These are phyloP conservation scores for Phasia obesa DNA, from an alignment of 2,888 invertebrate species.

Conservation along the genomic window DNA sequence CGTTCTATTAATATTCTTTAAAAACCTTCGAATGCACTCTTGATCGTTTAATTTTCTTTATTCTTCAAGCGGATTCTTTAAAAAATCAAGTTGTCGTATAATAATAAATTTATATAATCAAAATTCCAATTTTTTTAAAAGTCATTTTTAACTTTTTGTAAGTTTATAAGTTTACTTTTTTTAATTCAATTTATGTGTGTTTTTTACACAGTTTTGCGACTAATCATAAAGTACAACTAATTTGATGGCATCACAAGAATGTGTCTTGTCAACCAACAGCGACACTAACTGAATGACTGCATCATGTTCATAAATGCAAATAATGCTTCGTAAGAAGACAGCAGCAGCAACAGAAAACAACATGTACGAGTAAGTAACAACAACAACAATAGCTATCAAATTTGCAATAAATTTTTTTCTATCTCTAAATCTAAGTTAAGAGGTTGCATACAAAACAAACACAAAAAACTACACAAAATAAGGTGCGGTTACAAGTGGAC, in stretches of 20 bases:
- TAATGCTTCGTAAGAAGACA: conserved; percentile 55
- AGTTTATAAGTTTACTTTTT: not conserved
- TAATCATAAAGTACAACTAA: conserved; percentile 65
- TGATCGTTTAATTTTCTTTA: too few relatives aligned
- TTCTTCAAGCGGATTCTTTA: not conserved
- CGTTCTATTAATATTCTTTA: too few relatives aligned
- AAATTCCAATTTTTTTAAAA: conserved; percentile 54
- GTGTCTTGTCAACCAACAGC: conserved; percentile 58
- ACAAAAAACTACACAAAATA: conserved; percentile 37
- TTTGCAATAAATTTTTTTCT: conserved; percentile 65
- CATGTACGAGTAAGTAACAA: conserved; percentile 31
- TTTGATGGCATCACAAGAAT: conserved; percentile 68
- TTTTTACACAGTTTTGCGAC: conserved; percentile 43
- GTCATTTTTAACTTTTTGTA: conserved; percentile 32
- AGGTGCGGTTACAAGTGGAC: conserved; percentile 69
- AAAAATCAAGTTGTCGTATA: conserved; percentile 2
- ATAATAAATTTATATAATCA: conserved; percentile 54
- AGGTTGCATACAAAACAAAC: conserved; percentile 59
- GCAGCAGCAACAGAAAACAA: conserved; percentile 21
- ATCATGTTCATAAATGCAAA: conserved; percentile 66
- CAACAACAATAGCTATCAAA: conserved; percentile 44
- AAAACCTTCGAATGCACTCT: too few relatives aligned
- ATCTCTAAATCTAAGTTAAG: conserved; percentile 68
- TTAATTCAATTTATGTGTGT: not conserved
- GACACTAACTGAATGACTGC: conserved; percentile 39